Base-by-base conservation (phyloP, 2,888 invertebrate genomes). In the Halictus ligatus region DNA sequence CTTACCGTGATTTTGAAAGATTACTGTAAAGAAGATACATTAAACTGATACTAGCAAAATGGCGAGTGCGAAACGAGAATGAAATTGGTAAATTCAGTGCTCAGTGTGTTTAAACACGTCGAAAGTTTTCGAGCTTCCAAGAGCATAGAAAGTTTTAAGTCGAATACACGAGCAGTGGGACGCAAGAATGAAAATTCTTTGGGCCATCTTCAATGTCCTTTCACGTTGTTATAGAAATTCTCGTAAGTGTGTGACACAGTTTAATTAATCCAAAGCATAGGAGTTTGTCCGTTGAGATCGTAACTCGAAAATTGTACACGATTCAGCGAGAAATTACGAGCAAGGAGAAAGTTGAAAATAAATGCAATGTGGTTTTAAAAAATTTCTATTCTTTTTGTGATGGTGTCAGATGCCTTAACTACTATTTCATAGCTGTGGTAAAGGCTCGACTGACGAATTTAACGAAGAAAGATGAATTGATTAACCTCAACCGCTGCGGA, bases 181-280 rank as follows among this genome's bases (percentile, higher is more conserved):
- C 18, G 18, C n/a, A 43, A 40, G 67, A 82, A 74, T 69, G 25
- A 67, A 82, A 67, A 73, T 82, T 74, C 43, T 82, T 74, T 18
- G 29, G 50, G 35, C 18, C 43, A 25, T 82, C 29, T n/a, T 13
- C 21, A 29, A 15, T 43, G 35, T 54, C 73, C 64, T 58, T 82
- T n/a, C 15, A n/a, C 67, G 40, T 74, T 67, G 67, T 82, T 81
- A 82, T 80, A 64, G 64, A 80, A 80, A 81, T 67, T 67, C 35
- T 13, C 18, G 21, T 15, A 43, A 67, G 43, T 46, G 81, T 69
- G 73, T 46, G n/a, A 29, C 25, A 15, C 35, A 18, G 54, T 82
- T 80, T 74, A 82, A 82, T 82, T 82, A 80, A 74, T 80, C 25
- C 29, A 50, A 54, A 67, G 43, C 46, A 40, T 35, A 13, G 81